Percentiles rank a stretch among this genome's conserved stretches.
phyloP scores from a whole-genome alignment of 2,888 invertebrate genomes.

The Pyrgus malvae region DNA sequence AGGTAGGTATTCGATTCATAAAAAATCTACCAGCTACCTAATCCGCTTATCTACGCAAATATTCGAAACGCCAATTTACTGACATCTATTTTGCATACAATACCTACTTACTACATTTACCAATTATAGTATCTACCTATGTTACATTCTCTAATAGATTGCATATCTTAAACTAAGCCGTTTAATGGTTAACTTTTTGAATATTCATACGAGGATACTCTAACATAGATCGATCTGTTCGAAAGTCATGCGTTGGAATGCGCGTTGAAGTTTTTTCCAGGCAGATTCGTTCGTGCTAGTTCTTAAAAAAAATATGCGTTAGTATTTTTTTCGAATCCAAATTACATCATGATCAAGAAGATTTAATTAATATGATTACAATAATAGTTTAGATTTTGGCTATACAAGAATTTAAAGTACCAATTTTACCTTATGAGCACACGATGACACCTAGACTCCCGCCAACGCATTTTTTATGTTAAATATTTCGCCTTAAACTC shows the following conservation, averaged over 20 bases:
- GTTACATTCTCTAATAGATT: neutral
- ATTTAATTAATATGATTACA: too few relatives aligned
- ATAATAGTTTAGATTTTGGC: neutral
- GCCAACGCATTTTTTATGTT: constrained; percentile 26
- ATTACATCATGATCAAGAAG: too few relatives aligned
- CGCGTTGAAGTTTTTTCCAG: constrained; percentile 63
- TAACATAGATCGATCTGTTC: constrained; percentile 7
- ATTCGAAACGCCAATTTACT: neutral
- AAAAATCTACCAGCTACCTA: too few relatives aligned
- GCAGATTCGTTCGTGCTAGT: constrained; percentile 32
- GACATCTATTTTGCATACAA: constrained; percentile 11
- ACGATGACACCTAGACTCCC: constrained; percentile 18
- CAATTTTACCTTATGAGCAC: constrained; percentile 8
- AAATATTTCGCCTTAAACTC: constrained; percentile 28
- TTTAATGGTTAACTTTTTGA: neutral
- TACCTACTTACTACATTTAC: neutral
- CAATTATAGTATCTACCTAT: neutral
- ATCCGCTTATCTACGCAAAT: too few relatives aligned
- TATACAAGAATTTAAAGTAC: constrained; percentile 8
- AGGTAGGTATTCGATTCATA: too few relatives aligned
- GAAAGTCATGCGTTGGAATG: constrained; percentile 35
- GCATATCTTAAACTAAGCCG: neutral
- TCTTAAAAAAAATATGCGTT: neutral
- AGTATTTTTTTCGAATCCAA: too few relatives aligned
- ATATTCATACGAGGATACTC: neutral